Percentiles rank a stretch among this genome's conserved stretches.
These are phyloP conservation scores for Dysdera silvatica DNA, from an alignment of 1,140 invertebrate genomes.

Conservation along the genomic window DNA sequence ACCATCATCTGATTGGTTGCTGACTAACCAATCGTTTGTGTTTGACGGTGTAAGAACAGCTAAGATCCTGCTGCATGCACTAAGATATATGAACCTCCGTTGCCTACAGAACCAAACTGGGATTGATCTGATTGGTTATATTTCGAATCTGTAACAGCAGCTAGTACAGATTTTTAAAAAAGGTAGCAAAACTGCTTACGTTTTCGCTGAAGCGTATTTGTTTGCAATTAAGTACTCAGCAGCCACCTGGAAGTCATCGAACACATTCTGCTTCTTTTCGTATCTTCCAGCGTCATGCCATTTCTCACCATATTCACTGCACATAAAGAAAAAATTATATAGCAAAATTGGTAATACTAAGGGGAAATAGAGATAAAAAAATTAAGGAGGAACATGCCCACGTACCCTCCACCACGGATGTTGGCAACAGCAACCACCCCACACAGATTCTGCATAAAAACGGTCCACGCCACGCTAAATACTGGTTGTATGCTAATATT, in stretches of 20 bases:
- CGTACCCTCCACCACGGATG: slow-evolving; percentile 87
- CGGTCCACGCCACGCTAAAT: slow-evolving; percentile 69
- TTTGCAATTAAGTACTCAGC: slow-evolving; percentile 80
- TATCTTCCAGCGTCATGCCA: slow-evolving; percentile 92
- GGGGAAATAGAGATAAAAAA: not conserved
- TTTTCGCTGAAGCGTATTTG: slow-evolving; percentile 66
- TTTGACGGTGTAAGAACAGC: too few species aligned
- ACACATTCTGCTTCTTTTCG: slow-evolving; percentile 93
- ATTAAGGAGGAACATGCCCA: not conserved
- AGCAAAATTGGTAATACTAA: slow-evolving; percentile 2
- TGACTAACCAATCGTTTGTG: too few species aligned
- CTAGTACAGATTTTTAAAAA: too few species aligned
- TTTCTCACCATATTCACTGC: slow-evolving; percentile 88
- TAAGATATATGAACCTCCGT: too few species aligned
- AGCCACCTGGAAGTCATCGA: slow-evolving; percentile 91
- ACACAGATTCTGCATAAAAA: slow-evolving; percentile 84
- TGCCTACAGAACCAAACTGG: too few species aligned
- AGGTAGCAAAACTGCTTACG: slow-evolving; percentile 47
- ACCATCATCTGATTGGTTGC: too few species aligned
- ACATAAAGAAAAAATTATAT: slow-evolving; percentile 32
- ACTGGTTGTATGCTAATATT: slow-evolving; percentile 82
- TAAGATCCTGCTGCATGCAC: too few species aligned
- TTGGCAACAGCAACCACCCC: slow-evolving; percentile 87
- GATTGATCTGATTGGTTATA: too few species aligned
- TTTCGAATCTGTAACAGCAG: too few species aligned